Percentiles rank a stretch among this genome's conserved stretches.
phyloP scores from a whole-genome alignment of 2,113 vertebrate genomes.

The Daphoenositta chrysoptera region DNA sequence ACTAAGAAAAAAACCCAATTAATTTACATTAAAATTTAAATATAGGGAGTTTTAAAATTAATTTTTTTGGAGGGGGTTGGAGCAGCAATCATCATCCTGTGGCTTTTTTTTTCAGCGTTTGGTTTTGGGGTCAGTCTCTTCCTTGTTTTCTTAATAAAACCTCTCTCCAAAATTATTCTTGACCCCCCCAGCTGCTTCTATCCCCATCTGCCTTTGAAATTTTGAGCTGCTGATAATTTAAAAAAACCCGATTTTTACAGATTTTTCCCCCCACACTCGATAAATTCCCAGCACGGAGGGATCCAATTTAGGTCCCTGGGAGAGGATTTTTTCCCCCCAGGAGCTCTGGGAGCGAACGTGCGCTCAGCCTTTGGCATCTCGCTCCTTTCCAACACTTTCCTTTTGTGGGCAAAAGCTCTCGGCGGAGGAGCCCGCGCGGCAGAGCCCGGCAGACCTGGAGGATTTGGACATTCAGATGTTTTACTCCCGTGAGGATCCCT shows the following conservation, averaged over 20 bases:
- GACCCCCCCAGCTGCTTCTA: not conserved
- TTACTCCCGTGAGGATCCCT: not conserved
- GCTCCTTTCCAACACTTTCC: conserved; percentile 44
- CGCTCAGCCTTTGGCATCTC: not conserved
- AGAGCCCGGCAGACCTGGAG: conserved; percentile 12
- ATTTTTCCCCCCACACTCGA: accelerated
- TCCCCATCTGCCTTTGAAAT: accelerated
- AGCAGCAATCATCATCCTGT: not conserved
- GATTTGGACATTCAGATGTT: not conserved
- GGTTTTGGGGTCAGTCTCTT: not conserved
- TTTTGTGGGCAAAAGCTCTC: conserved; percentile 58
- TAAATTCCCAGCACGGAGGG: not conserved
- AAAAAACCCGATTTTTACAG: not conserved
- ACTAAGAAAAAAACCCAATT: not conserved
- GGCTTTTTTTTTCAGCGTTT: not conserved
- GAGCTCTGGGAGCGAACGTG: not conserved
- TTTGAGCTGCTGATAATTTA: not conserved
- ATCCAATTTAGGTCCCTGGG: not conserved
- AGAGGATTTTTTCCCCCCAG: not conserved
- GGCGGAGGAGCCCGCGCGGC: not conserved
- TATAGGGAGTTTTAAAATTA: accelerated
- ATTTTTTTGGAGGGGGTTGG: accelerated
- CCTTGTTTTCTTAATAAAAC: not conserved
- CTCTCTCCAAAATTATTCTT: not conserved
- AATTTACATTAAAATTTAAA: not conserved